phyloP scores from a whole-genome alignment of 2,888 invertebrate species.

The Melieria omissa region DNA sequence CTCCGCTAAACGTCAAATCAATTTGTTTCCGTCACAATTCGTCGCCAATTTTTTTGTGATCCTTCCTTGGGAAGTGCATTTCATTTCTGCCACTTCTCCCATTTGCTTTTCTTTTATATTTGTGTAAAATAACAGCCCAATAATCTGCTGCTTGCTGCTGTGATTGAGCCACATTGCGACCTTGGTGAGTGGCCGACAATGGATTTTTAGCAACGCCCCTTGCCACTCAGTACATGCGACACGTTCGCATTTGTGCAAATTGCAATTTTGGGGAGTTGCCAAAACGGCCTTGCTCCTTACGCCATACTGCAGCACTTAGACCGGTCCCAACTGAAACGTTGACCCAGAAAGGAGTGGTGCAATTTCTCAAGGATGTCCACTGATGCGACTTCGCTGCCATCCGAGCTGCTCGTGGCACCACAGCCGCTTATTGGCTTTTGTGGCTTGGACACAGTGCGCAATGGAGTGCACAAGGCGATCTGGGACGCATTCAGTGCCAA shows the following conservation, averaged over 20 bases:
- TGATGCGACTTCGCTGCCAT: slow-evolving; percentile 78
- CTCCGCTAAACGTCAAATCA: slow-evolving; percentile 25
- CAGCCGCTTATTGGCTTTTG: slow-evolving; percentile 88
- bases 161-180: too few species aligned
- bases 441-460: slow-evolving; percentile 86
- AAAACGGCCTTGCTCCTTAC: too few species aligned
- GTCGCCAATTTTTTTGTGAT: slow-evolving; percentile 26
- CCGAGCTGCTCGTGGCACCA: slow-evolving; percentile 85
- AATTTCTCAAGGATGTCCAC: slow-evolving; percentile 68
- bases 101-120: background rate
- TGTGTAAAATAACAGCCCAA: background rate
- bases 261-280: too few species aligned
- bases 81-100: background rate
- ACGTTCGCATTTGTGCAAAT: too few species aligned
- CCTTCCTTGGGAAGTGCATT: slow-evolving; percentile 27
- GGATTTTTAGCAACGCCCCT: too few species aligned
- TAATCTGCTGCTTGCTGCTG: background rate
- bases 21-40: slow-evolving; percentile 37
- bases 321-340: too few species aligned
- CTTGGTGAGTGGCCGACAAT: too few species aligned
- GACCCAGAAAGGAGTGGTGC: too few species aligned
- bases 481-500: slow-evolving; percentile 93
- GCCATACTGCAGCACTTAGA: too few species aligned
- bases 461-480: slow-evolving; percentile 88
- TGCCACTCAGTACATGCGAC: too few species aligned